Evolutionary conservation across 1,140 invertebrate species (phyloP).

Genomic region (Drosophila nasuta): DNA sequence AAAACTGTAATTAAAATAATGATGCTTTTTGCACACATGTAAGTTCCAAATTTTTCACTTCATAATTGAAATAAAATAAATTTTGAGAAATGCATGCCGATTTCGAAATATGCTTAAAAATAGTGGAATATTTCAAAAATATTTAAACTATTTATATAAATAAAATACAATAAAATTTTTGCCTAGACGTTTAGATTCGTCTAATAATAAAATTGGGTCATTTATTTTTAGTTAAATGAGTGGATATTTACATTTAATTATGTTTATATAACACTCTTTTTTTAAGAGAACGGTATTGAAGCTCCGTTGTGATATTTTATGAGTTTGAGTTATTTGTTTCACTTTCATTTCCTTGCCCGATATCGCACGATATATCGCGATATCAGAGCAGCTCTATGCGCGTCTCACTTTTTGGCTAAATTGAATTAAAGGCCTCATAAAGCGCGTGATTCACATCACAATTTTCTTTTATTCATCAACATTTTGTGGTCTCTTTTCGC

Average conservation of each 20-base stretch:
- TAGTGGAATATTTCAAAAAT: background rate
- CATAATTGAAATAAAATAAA: background rate
- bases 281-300: conserved; percentile 1
- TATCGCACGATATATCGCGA: conserved; percentile 44
- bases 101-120: background rate
- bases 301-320: background rate
- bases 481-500: conserved; percentile 23
- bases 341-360: conserved; percentile 57
- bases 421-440: conserved; percentile 63
- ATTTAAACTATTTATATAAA: background rate
- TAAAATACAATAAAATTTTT: background rate
- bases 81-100: background rate
- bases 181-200: background rate
- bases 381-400: conserved; percentile 28
- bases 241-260: background rate
- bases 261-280: background rate
- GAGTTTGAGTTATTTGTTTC: conserved; percentile 19
- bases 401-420: conserved; percentile 48
- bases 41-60: background rate
- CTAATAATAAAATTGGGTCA: background rate
- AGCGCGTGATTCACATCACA: conserved; percentile 40
- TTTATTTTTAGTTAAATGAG: background rate
- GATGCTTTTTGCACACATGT: background rate
- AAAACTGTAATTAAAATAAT: conserved; percentile 10
- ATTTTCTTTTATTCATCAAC: conserved; percentile 19